phyloP scores from a whole-genome alignment of 2,888 invertebrate genomes.

The Cyclophora albipunctata region DNA sequence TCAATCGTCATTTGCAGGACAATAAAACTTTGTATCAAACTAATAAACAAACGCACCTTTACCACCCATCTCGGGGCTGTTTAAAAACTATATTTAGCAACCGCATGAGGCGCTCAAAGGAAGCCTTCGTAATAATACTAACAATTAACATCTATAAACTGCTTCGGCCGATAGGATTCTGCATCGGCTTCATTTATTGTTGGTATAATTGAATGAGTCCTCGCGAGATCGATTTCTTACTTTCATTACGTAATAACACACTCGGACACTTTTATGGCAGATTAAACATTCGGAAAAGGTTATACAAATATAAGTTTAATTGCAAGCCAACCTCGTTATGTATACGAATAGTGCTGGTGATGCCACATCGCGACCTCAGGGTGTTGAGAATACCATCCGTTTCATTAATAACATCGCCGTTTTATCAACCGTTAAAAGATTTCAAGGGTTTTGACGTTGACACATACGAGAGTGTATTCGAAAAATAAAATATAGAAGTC shows the following conservation, averaged over 20 bases:
- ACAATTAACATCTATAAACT: conserved; percentile 69
- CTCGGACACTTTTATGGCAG: not conserved
- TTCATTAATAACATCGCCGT: too few species aligned
- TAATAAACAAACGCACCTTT: conserved; percentile 55
- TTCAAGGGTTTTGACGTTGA: not conserved
- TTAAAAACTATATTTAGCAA: conserved; percentile 43
- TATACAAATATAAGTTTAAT: too few species aligned
- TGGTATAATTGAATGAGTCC: conserved; percentile 40
- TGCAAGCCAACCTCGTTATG: too few species aligned
- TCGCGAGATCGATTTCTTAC: conserved; percentile 24
- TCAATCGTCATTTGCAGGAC: conserved; percentile 27
- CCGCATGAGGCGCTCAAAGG: conserved; percentile 30
- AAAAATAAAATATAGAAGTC: conserved; percentile 26
- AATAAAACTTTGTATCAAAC: conserved; percentile 42
- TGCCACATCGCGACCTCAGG: too few species aligned
- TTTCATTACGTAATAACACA: not conserved
- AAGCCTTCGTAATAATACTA: conserved; percentile 48
- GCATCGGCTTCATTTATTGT: conserved; percentile 37
- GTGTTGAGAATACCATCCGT: too few species aligned
- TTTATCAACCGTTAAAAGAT: not conserved
- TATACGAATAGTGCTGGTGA: too few species aligned
- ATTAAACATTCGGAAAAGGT: not conserved
- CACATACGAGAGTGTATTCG: conserved; percentile 10
- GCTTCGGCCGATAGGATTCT: conserved; percentile 25
- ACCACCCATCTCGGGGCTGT: conserved; percentile 46